These are phyloP conservation scores for Pocillopora grandis DNA, from an alignment of 92 coral and sea anemone genomes.

Conservation along the genomic window DNA sequence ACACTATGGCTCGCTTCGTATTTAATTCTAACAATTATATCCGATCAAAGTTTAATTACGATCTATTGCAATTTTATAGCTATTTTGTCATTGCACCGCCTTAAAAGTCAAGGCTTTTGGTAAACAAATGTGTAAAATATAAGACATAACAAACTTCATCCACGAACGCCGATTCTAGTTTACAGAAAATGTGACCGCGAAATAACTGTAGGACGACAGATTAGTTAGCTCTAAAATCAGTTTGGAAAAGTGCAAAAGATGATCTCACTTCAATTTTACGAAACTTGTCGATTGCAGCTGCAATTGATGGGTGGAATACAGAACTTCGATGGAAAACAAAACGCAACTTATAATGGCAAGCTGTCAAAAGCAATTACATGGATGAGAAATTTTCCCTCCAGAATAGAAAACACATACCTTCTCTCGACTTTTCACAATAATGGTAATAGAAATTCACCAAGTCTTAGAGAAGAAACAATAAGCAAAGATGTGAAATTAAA, in stretches of 20 bases:
- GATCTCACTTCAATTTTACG: background rate
- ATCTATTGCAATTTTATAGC: background rate
- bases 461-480: no score
- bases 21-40: background rate
- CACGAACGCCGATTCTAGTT: background rate
- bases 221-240: background rate
- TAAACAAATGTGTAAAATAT: background rate
- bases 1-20: background rate
- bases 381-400: background rate
- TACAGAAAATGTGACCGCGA: background rate
- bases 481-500: no score
- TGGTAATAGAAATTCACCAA: no score
- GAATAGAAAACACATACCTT: background rate
- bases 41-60: background rate
- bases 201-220: background rate
- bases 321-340: background rate
- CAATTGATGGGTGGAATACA: background rate
- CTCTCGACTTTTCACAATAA: no score
- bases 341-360: background rate
- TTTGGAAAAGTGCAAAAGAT: background rate
- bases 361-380: background rate
- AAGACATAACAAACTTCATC: background rate
- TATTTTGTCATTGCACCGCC: background rate
- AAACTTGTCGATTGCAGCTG: background rate
- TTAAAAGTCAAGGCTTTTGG: background rate